Percentiles rank a stretch among this genome's conserved stretches.
Evolutionary conservation across 2,113 vertebrate species (phyloP).

Genomic region (Symphodus melops): DNA sequence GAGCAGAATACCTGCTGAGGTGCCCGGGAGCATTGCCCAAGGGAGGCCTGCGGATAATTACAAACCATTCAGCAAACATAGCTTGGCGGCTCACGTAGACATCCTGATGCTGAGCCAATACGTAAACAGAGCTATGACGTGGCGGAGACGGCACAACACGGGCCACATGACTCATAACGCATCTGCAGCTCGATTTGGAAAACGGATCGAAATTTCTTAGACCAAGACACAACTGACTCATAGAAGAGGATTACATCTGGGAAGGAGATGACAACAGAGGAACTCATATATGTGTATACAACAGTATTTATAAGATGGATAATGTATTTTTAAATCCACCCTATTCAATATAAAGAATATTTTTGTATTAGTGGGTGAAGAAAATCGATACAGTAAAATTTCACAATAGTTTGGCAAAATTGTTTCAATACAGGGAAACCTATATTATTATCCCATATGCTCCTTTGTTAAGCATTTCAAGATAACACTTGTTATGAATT

Average conservation of each 20-base stretch:
- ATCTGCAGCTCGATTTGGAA: slow-evolving; percentile 34
- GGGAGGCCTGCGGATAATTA: slow-evolving; percentile 77
- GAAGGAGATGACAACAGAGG: neutral
- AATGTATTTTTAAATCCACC: neutral
- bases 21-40: slow-evolving; percentile 63
- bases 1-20: slow-evolving; percentile 56
- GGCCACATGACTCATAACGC: slow-evolving; percentile 50
- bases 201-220: slow-evolving; percentile 16
- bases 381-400: neutral
- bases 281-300: neutral
- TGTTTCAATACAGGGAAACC: no score
- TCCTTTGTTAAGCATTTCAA: no score
- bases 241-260: neutral
- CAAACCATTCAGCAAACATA: slow-evolving; percentile 76
- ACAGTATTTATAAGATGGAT: neutral
- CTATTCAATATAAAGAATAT: neutral
- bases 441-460: no score
- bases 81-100: slow-evolving; percentile 44
- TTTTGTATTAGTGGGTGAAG: neutral
- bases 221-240: slow-evolving; percentile 37
- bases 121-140: slow-evolving; percentile 58
- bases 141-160: slow-evolving; percentile 32
- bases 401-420: no score
- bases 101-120: slow-evolving; percentile 59
- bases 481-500: no score